Evolutionary conservation across 2,797 vertebrate species (phyloP).

Genomic region (Myotis myotis): DNA sequence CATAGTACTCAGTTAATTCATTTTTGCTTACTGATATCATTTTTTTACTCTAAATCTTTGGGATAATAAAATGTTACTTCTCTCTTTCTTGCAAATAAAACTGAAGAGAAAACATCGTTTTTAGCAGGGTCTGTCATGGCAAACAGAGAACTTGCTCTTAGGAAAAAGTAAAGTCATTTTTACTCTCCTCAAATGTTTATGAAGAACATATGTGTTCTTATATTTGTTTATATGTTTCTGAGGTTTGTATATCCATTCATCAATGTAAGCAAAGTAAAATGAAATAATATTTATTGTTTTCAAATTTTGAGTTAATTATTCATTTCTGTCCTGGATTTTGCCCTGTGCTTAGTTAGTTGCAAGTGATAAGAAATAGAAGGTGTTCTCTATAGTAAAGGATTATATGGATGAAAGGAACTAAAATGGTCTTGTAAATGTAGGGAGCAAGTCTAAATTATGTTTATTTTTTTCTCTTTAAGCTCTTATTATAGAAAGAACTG

Average conservation of each 20-base stretch:
- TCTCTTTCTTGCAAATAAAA: neutral
- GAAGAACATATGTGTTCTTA: neutral
- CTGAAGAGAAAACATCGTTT: neutral
- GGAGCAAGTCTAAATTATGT: neutral
- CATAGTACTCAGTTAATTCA: conserved; percentile 20
- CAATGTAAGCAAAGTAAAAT: conserved; percentile 9
- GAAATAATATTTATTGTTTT: neutral
- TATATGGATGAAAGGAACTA: neutral
- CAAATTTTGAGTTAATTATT: neutral
- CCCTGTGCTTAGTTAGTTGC: neutral
- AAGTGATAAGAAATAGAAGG: neutral
- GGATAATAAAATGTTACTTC: conserved; percentile 4
- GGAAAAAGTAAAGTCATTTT: neutral
- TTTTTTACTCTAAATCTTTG: conserved; percentile 22
- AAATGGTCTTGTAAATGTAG: neutral
- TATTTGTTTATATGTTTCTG: neutral
- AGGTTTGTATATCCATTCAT: neutral
- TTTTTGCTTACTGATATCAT: neutral
- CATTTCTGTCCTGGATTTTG: conserved; percentile 5
- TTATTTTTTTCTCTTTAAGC: neutral
- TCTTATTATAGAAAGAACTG: neutral
- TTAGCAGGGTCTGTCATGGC: neutral
- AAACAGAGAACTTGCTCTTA: neutral
- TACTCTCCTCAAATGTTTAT: neutral
- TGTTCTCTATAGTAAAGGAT: neutral